Base-by-base conservation (phyloP, 2,113 vertebrate genomes). In the Phrynosoma platyrhinos region DNA sequence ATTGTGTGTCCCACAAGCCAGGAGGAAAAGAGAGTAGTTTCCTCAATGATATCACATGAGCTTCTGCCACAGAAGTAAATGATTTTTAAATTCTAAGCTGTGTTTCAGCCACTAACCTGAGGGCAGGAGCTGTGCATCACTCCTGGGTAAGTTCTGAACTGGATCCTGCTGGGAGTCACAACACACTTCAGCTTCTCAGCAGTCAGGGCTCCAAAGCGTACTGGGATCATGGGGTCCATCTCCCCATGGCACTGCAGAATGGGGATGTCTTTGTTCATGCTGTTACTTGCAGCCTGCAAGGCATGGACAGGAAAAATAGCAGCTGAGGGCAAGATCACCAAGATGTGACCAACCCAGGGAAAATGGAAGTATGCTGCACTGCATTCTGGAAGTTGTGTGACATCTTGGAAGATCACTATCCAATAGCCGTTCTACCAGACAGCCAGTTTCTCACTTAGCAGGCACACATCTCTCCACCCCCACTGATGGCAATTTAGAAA, bases 211-310 rank as follows among this genome's bases (percentile, higher is more conserved):
- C 98, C 98, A 3, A 98, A 98, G 78, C 97, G 97, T 55, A 97
- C 94, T 0, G 98, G 99, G 90, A 99, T 98, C 98, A 99, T 98
- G 91, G 92, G 90, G 88, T 99, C 99, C 91, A 96, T 91, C 92
- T 99, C 98, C 30, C 99, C 99, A 0, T 99, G 99, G 95, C 99
- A 99, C 95, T 99, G 98, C 94, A 99, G 95, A 95, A 99, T 98
- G 75, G 98, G 97, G 12, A 98, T 96, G 95, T 98, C 98, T 97
- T 97, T 98, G 94, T 97, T 95, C 86, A 97, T 96, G 0, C 96
- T 97, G 69, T 96, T 96, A n/a, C 93, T 97, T 0, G 98, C 98
- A 0, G 97, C 98, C 99, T 99, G 94, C n/a, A 27, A 21, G 27
- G 12, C 16, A 1, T 47, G 66, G 66, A 40, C 72, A 2, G 71